These are phyloP conservation scores for Anastatus disparis DNA, from an alignment of 1,140 invertebrate genomes.

Conservation along the genomic window DNA sequence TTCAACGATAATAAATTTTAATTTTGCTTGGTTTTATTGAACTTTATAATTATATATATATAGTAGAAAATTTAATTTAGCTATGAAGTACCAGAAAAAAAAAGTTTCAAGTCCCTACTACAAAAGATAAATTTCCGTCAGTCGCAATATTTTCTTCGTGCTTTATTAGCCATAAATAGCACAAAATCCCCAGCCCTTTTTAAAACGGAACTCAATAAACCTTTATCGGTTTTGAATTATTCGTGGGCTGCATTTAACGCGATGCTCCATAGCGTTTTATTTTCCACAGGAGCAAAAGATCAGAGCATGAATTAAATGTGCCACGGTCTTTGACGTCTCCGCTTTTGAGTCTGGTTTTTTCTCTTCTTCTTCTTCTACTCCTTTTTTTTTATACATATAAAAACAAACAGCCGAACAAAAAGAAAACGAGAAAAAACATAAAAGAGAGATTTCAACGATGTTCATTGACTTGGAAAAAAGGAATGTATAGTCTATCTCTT, in stretches of 20 bases:
- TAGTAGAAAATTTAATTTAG: too few relatives aligned
- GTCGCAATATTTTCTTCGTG: conserved; percentile 8
- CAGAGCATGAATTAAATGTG: conserved; percentile 20
- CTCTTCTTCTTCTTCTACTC: too few relatives aligned
- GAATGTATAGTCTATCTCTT: neutral
- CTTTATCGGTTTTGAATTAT: conserved; percentile 30
- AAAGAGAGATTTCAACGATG: conserved; percentile 8
- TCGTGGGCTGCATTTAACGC: neutral
- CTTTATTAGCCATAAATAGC: conserved; percentile 25
- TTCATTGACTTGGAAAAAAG: conserved; percentile 12
- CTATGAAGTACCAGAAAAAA: too few relatives aligned
- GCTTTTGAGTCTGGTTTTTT: neutral
- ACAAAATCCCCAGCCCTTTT: too few relatives aligned
- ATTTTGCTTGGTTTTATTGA: too few relatives aligned
- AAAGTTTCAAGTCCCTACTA: neutral
- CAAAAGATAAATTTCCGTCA: neutral
- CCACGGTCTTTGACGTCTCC: conserved; percentile 7
- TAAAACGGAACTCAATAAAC: conserved; percentile 4
- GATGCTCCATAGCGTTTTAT: neutral
- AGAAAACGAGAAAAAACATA: neutral
- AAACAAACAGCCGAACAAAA: too few relatives aligned
- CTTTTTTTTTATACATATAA: neutral
- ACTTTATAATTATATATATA: too few relatives aligned
- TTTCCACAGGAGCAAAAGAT: conserved; percentile 9
- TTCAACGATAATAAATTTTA: too few relatives aligned